These are phyloP conservation scores for Scyliorhinus canicula DNA, from an alignment of 2,797 vertebrate genomes.

Conservation along the genomic window DNA sequence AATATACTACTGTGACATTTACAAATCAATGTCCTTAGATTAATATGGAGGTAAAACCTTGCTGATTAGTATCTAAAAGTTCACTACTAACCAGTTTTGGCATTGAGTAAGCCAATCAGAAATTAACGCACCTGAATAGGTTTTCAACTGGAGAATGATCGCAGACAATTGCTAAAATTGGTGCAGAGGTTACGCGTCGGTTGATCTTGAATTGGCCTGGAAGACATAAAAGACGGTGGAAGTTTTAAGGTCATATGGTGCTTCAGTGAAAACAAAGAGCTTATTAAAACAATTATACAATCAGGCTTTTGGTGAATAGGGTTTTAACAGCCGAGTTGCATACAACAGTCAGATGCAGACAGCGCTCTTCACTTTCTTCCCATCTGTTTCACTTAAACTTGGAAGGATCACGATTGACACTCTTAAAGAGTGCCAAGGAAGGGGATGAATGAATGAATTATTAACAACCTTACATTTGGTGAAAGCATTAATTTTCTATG, in stretches of 20 bases:
- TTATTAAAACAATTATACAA: slow-evolving; percentile 27
- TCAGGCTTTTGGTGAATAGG: slow-evolving; percentile 17
- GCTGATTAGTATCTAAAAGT: neutral
- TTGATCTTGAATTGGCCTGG: neutral
- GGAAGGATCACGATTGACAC: slow-evolving; percentile 31
- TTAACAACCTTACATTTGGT: slow-evolving; percentile 33
- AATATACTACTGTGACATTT: neutral
- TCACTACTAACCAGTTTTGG: too few species aligned
- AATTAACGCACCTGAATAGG: neutral
- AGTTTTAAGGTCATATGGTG: slow-evolving; percentile 18
- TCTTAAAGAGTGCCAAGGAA: slow-evolving; percentile 32
- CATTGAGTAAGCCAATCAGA: neutral
- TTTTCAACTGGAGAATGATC: neutral
- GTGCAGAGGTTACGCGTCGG: neutral
- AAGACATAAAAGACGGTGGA: neutral
- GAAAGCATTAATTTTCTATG: slow-evolving; percentile 16
- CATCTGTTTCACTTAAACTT: slow-evolving; percentile 33
- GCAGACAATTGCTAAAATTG: neutral
- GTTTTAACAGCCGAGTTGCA: neutral
- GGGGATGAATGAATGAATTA: slow-evolving; percentile 25
- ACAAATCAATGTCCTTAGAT: neutral
- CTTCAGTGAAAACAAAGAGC: slow-evolving; percentile 8
- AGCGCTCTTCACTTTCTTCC: slow-evolving; percentile 20
- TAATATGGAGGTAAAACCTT: neutral
- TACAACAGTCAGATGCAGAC: slow-evolving; percentile 16